phyloP scores from a whole-genome alignment of 2,797 vertebrate genomes.

The Paramormyrops hopkinsi region DNA sequence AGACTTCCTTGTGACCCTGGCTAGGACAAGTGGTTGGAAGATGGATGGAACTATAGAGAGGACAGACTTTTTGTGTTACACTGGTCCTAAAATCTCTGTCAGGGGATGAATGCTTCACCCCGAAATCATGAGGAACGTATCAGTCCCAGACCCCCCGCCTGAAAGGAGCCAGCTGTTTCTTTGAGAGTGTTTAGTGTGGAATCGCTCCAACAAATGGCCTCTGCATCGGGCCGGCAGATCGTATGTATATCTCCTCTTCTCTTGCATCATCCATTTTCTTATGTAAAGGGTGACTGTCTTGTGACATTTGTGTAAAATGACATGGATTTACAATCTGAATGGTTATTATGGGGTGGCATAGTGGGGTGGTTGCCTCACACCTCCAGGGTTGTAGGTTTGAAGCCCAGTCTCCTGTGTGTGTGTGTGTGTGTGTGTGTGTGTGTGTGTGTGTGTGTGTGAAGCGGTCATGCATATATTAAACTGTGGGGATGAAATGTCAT shows the following conservation, averaged over 20 bases:
- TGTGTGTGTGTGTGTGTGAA: background rate
- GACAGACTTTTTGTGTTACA: background rate
- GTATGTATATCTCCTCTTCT: background rate
- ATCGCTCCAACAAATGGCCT: background rate
- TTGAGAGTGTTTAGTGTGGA: background rate
- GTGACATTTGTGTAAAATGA: background rate
- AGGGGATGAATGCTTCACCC: background rate
- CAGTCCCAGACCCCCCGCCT: background rate
- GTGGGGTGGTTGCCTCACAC: background rate
- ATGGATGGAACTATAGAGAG: background rate
- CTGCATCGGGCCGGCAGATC: background rate
- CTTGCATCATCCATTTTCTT: background rate
- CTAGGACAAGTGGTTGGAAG: background rate
- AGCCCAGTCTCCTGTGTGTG: background rate
- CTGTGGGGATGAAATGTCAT: background rate
- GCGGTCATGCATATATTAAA: background rate
- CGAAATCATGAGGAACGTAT: background rate
- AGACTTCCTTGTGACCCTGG: background rate
- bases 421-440: background rate
- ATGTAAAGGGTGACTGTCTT: background rate
- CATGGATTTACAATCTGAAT: background rate
- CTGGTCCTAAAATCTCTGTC: background rate
- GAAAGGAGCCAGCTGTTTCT: background rate
- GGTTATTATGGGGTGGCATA: background rate
- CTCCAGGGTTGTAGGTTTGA: background rate